Evolutionary conservation across 1,140 invertebrate species (phyloP).

Genomic region (Drosophila kohkoa): DNA sequence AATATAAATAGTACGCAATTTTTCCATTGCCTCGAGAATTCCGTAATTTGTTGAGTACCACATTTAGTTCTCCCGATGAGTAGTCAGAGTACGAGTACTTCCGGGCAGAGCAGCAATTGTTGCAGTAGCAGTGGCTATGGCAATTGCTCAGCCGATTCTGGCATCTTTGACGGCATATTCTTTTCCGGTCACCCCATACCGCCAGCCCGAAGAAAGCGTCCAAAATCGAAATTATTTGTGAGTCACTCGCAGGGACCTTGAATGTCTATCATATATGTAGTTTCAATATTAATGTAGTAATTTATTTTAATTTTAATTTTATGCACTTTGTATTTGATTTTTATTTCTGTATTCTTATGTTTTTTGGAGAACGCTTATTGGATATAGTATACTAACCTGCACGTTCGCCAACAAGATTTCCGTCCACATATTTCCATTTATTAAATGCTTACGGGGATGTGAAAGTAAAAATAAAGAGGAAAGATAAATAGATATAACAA

Average conservation of each 20-base stretch:
- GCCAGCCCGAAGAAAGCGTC: conserved; percentile 74
- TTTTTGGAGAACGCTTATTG: neutral
- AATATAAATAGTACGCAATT: conserved; percentile 39
- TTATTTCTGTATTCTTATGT: conserved; percentile 1
- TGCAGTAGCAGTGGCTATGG: conserved; percentile 27
- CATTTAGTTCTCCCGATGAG: conserved; percentile 44
- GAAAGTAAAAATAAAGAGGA: conserved; percentile 3
- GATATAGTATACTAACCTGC: neutral
- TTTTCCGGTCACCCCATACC: conserved; percentile 69
- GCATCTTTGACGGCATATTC: conserved; percentile 70
- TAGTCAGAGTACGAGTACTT: conserved; percentile 70
- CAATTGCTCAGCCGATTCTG: conserved; percentile 40
- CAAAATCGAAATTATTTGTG: conserved; percentile 78
- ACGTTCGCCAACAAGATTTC: neutral
- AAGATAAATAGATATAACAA: conserved; percentile 45
- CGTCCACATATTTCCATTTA: conserved; percentile 4
- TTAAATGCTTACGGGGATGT: neutral
- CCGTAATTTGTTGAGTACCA: conserved; percentile 55
- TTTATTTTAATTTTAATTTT: conserved; percentile 29
- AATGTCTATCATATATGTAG: conserved; percentile 7
- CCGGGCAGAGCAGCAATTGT: conserved; percentile 68
- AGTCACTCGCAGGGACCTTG: conserved; percentile 61
- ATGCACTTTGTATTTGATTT: conserved; percentile 6
- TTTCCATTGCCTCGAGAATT: conserved; percentile 32
- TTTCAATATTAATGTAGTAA: conserved; percentile 59